A percentile compares a stretch with the other conserved stretches of the same genome.
These are phyloP conservation scores for Wiebesia pumilae DNA, from an alignment of 1,140 invertebrate species.

Conservation along the genomic window DNA sequence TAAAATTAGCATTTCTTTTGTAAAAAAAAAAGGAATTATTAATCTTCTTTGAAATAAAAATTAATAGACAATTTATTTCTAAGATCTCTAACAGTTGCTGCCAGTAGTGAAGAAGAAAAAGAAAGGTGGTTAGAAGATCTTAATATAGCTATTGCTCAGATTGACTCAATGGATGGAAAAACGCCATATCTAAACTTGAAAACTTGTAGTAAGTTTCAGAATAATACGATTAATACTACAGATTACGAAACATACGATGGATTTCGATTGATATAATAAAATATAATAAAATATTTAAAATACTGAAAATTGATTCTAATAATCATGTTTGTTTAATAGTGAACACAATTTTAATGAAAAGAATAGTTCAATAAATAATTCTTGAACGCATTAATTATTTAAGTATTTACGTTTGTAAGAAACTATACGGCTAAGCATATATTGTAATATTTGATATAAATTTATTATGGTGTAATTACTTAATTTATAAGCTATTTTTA, in stretches of 20 bases:
- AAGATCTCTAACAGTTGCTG: conserved; percentile 82
- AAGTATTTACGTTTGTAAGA: too few relatives aligned
- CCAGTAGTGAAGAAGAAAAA: conserved; percentile 89
- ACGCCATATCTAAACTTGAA: conserved; percentile 84
- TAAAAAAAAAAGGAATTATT: background rate
- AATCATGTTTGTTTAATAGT: too few relatives aligned
- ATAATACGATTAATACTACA: background rate
- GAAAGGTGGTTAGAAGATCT: conserved; percentile 91
- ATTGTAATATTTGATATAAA: background rate
- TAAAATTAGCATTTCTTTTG: background rate
- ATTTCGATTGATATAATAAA: background rate
- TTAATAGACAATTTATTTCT: conserved; percentile 58
- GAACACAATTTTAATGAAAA: too few relatives aligned
- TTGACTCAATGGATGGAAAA: conserved; percentile 79
- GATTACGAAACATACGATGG: background rate
- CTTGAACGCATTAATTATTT: too few relatives aligned
- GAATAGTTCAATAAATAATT: too few relatives aligned
- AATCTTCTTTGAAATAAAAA: background rate
- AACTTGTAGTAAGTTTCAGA: conserved; percentile 80
- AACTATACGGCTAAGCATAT: too few relatives aligned
- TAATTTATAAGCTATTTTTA: background rate
- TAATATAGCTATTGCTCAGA: conserved; percentile 81
- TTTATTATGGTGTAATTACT: conserved; percentile 2
- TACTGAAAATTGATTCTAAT: too few relatives aligned
- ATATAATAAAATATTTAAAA: too few relatives aligned